These are phyloP conservation scores for Drosophila birchii DNA, from an alignment of 2,888 invertebrate genomes.

Conservation along the genomic window DNA sequence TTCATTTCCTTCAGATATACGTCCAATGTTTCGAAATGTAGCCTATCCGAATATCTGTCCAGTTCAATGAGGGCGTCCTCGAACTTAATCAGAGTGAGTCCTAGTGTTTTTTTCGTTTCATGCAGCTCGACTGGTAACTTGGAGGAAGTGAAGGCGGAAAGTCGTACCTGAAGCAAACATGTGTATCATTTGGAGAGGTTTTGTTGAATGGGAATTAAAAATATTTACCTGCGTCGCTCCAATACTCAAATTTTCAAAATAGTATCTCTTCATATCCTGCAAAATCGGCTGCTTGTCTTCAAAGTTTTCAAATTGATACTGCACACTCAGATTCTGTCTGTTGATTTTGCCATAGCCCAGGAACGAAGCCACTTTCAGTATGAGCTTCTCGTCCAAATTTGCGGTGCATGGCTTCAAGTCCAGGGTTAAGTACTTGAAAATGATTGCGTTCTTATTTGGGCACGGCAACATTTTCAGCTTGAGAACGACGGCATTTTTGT, in stretches of 20 bases:
- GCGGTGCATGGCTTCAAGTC: slow-evolving; percentile 93
- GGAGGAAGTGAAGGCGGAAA: slow-evolving; percentile 95
- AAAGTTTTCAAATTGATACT: slow-evolving; percentile 92
- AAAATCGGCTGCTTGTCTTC: slow-evolving; percentile 91
- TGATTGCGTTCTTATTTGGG: slow-evolving; percentile 92
- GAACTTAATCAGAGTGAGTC: slow-evolving; percentile 96
- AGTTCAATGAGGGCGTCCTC: slow-evolving; percentile 98
- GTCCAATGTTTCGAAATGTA: slow-evolving; percentile 96
- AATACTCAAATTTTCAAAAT: slow-evolving; percentile 93
- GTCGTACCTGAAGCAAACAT: slow-evolving; percentile 87
- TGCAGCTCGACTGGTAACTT: slow-evolving; percentile 92
- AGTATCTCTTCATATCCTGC: slow-evolving; percentile 92
- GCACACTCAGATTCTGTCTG: slow-evolving; percentile 88
- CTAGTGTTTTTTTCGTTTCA: slow-evolving; percentile 92
- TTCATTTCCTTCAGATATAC: slow-evolving; percentile 92
- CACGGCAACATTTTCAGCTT: slow-evolving; percentile 91
- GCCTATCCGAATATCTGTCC: slow-evolving; percentile 93
- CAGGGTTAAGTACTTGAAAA: slow-evolving; percentile 93
- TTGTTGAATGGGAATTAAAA: neutral
- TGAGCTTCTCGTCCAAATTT: slow-evolving; percentile 93
- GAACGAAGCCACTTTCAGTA: slow-evolving; percentile 90
- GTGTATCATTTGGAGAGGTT: neutral
- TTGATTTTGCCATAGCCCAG: slow-evolving; percentile 87
- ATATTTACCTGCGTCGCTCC: slow-evolving; percentile 89
- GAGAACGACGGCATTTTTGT: slow-evolving; percentile 90